A percentile compares a stretch with the other conserved stretches of the same genome.
Conservation (phyloP, 2,113 vertebrate species). For the Andinoacara biseriatus region DNA sequence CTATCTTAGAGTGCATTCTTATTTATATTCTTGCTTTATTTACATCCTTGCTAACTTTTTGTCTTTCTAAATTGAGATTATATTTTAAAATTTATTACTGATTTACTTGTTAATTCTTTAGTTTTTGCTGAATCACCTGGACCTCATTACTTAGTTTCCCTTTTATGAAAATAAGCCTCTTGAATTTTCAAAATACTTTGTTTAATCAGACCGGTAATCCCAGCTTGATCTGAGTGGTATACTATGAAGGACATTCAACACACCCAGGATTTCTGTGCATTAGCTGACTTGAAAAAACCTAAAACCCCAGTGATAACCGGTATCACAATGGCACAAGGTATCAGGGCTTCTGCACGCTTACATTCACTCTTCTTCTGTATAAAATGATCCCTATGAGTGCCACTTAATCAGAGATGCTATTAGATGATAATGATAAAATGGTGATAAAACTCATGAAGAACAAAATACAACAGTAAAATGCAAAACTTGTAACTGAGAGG, state of each 20-base stretch:
- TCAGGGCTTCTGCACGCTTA: too few species aligned
- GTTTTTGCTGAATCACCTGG: neutral
- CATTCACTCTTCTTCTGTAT: neutral
- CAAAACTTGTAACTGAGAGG: neutral
- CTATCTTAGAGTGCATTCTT: too few species aligned
- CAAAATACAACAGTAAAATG: rapidly evolving
- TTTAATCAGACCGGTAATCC: too few species aligned
- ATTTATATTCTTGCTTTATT: neutral
- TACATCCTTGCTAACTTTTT: rapidly evolving
- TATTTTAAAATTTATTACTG: neutral
- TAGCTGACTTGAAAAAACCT: too few species aligned
- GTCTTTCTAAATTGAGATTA: neutral
- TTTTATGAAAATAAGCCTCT: too few species aligned
- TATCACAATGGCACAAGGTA: too few species aligned
- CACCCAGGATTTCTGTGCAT: too few species aligned
- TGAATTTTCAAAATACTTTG: too few species aligned
- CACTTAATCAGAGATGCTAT: neutral
- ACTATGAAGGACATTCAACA: too few species aligned
- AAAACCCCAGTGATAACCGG: too few species aligned
- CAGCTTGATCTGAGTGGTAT: too few species aligned
- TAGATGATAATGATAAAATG: neutral
- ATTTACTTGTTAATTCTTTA: neutral
- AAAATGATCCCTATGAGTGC: rapidly evolving
- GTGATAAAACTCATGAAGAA: neutral
- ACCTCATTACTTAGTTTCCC: too few species aligned